Conservation (phyloP, 2,888 invertebrate genomes). For the Smittia sp. region DNA sequence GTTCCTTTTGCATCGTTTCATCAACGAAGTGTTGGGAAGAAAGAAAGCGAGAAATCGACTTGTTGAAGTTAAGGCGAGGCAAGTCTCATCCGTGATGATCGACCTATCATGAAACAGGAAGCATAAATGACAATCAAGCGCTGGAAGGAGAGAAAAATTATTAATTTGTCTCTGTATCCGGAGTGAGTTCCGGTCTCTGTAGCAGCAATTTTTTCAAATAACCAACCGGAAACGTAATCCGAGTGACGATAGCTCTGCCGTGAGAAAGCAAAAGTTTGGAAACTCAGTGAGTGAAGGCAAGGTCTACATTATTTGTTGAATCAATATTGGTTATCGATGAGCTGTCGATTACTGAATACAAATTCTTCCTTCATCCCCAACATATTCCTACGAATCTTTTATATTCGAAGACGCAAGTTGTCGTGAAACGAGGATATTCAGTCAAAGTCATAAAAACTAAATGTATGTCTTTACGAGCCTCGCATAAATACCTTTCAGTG, state of each 20-base stretch:
- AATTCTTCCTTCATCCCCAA: neutral
- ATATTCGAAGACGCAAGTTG: too few relatives aligned
- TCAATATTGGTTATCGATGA: constrained; percentile 34
- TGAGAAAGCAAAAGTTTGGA: neutral
- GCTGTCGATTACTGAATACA: constrained; percentile 31
- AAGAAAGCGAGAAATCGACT: neutral
- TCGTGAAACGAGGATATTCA: neutral
- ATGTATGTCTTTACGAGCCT: neutral
- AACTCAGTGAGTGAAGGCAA: neutral
- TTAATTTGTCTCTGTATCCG: constrained; percentile 17
- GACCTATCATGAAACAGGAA: neutral
- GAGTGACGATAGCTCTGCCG: neutral
- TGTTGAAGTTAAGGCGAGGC: too few relatives aligned
- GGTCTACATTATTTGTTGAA: constrained; percentile 24
- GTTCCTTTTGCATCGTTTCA: constrained; percentile 1
- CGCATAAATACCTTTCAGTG: neutral
- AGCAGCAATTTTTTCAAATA: neutral
- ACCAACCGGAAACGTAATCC: neutral
- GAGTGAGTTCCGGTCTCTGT: constrained; percentile 9
- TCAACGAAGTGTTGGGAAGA: neutral
- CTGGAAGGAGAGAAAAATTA: constrained; percentile 5
- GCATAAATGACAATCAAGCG: constrained; percentile 9
- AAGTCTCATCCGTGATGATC: too few relatives aligned
- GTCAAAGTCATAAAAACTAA: constrained; percentile 2
- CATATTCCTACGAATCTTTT: too few relatives aligned